Evolutionary conservation across 35 echinoderm and acorn worm species (phyloP).

Genomic region (Anneissia japonica): DNA sequence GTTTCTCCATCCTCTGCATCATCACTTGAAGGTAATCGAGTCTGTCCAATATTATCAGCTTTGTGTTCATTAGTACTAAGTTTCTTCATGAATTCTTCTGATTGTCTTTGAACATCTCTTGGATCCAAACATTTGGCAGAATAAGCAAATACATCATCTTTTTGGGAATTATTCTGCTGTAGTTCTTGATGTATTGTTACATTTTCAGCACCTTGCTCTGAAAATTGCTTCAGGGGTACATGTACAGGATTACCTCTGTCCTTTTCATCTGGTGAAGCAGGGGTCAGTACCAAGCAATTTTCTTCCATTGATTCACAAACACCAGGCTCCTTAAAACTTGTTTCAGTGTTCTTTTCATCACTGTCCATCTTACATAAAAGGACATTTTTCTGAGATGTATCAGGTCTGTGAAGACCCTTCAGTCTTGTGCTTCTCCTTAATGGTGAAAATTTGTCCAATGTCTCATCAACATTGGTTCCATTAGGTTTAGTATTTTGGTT

Average conservation of each 20-base stretch:
- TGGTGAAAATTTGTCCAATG: background rate
- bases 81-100: no score
- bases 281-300: background rate
- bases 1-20: background rate
- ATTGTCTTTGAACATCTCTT: no score
- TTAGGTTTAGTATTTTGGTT: background rate
- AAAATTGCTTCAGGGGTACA: no score
- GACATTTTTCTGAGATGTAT: background rate
- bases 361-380: background rate
- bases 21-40: background rate
- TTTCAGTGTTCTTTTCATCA: background rate
- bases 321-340: no score
- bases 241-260: background rate
- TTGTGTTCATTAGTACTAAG: background rate
- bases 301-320: no score
- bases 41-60: background rate
- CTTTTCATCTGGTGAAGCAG: background rate
- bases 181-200: background rate
- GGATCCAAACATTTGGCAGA: no score
- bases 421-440: background rate
- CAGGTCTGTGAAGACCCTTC: background rate
- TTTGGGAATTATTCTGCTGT: no score
- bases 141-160: no score
- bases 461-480: background rate
- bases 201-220: background rate